Percentiles rank a stretch among this genome's conserved stretches.
phyloP scores from a whole-genome alignment of 2,797 vertebrate species.

The Chiloscyllium punctatum region DNA sequence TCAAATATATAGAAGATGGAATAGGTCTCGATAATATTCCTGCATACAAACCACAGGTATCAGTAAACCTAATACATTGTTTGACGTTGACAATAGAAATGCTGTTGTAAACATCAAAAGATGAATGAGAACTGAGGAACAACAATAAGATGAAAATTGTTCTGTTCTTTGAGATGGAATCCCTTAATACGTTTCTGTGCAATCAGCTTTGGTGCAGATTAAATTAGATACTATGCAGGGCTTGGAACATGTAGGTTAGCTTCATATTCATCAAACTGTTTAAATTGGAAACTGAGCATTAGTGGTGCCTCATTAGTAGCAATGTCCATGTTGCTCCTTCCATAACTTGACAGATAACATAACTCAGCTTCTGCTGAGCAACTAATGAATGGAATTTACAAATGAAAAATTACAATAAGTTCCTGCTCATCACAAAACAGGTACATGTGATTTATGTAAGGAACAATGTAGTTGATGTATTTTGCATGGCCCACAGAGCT shows the following conservation, averaged over 20 bases:
- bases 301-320: constrained; percentile 29
- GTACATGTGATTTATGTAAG: not conserved
- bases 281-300: constrained; percentile 23
- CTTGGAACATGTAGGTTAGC: constrained; percentile 7
- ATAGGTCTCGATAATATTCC: not conserved
- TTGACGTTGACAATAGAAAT: not conserved
- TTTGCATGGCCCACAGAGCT: not conserved
- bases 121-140: not conserved
- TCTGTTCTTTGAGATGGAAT: not conserved
- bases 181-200: not conserved
- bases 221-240: not conserved
- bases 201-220: not conserved
- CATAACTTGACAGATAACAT: constrained; percentile 1
- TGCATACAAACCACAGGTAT: not conserved
- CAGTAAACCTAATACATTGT: not conserved
- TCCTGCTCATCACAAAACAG: not conserved
- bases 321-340: not conserved
- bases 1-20: not conserved
- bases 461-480: not conserved
- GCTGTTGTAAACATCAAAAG: not conserved
- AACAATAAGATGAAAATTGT: not conserved
- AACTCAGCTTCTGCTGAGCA: constrained; percentile 14
- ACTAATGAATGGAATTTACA: not conserved
- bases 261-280: constrained; percentile 27
- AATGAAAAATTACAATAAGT: not conserved